These are phyloP conservation scores for Pitta sordida DNA, from an alignment of 2,113 vertebrate genomes.

Conservation along the genomic window DNA sequence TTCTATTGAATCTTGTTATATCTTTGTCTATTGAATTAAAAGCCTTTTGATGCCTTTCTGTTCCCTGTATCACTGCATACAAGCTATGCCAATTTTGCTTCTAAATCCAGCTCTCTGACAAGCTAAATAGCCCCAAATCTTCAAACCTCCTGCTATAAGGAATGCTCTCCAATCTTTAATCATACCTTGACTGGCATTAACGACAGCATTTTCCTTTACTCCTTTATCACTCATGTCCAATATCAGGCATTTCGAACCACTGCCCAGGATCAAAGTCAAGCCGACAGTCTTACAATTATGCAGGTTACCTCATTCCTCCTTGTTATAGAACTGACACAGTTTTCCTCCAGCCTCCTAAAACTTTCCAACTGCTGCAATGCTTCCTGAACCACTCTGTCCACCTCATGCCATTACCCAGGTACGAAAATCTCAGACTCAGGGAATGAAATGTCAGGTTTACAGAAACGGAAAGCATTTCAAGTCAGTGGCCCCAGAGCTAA, in stretches of 20 bases:
- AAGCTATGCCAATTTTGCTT: not conserved
- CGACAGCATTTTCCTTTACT: not conserved
- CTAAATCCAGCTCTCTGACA: slow-evolving; percentile 44
- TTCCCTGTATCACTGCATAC: not conserved
- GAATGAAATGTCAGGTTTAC: not conserved
- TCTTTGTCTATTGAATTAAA: slow-evolving; percentile 45
- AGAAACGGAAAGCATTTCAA: not conserved
- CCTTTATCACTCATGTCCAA: slow-evolving; percentile 16
- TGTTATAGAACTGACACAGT: not conserved
- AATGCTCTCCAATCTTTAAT: slow-evolving; percentile 2
- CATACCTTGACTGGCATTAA: slow-evolving; percentile 13
- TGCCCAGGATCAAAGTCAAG: slow-evolving; percentile 8
- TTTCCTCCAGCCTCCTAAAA: not conserved
- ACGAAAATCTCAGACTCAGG: not conserved
- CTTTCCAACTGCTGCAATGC: not conserved
- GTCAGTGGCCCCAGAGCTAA: fast-evolving
- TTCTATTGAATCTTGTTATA: not conserved
- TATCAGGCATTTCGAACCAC: not conserved
- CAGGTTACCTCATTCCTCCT: not conserved
- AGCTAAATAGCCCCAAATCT: not conserved
- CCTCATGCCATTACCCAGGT: not conserved
- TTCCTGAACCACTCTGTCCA: not conserved
- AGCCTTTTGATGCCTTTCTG: slow-evolving; percentile 13
- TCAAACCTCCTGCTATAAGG: not conserved
- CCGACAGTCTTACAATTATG: not conserved